A percentile compares a stretch with the other conserved stretches of the same genome.
These are phyloP conservation scores for Heterotis niloticus DNA, from an alignment of 2,113 vertebrate genomes.

Conservation along the genomic window DNA sequence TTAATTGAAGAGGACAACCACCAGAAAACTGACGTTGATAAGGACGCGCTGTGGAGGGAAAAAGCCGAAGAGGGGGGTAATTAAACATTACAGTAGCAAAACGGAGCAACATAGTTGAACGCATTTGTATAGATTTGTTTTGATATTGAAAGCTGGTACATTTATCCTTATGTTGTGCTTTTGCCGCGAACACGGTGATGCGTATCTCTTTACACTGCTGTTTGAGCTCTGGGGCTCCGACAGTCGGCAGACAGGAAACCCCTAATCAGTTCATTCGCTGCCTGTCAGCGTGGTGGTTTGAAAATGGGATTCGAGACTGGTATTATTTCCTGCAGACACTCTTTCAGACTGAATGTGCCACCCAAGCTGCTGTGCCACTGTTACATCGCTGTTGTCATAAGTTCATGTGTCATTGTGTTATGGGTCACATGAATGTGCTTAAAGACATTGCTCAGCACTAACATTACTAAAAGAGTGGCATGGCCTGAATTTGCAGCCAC, in stretches of 20 bases:
- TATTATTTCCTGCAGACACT: background rate
- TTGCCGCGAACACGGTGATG: background rate
- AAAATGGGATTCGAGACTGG: conserved; percentile 4
- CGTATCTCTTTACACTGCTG: background rate
- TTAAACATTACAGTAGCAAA: background rate
- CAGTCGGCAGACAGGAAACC: background rate
- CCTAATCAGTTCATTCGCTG: background rate
- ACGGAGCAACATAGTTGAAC: too few species aligned
- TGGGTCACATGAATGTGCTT: background rate
- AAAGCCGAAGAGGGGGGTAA: background rate
- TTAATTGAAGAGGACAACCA: conserved; percentile 15
- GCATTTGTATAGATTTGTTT: background rate
- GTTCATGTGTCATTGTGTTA: background rate
- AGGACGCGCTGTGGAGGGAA: background rate
- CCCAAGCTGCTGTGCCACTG: background rate
- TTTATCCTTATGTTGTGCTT: background rate
- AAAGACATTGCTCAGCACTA: background rate
- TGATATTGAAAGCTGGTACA: background rate
- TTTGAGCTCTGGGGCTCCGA: background rate
- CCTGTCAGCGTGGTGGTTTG: background rate
- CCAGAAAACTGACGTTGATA: background rate
- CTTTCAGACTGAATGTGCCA: background rate
- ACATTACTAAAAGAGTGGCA: too few species aligned
- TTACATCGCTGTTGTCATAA: background rate
- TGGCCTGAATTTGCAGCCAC: too few species aligned